Percentiles rank a stretch among this genome's conserved stretches.
These are phyloP conservation scores for Manis crassicaudata DNA, from an alignment of 2,797 vertebrate species.

Conservation along the genomic window DNA sequence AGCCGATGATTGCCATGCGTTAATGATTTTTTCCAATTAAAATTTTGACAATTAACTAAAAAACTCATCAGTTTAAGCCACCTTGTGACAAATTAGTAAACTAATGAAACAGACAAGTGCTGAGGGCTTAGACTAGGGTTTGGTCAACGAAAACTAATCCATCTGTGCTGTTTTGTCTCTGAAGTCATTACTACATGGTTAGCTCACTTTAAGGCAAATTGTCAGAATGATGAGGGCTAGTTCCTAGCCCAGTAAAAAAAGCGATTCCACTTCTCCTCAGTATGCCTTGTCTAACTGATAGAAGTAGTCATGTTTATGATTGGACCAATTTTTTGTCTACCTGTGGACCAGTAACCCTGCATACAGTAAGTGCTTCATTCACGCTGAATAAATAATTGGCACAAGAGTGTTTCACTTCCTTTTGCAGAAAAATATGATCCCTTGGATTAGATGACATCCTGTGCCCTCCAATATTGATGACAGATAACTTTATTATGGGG, in stretches of 20 bases:
- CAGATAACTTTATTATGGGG: background rate
- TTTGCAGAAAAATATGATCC: background rate
- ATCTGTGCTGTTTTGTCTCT: background rate
- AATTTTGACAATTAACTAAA: background rate
- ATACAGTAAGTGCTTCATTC: background rate
- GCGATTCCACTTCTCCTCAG: background rate
- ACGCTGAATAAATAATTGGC: background rate
- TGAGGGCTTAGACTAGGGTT: background rate
- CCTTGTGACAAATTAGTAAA: background rate
- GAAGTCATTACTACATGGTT: background rate
- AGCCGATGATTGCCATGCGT: background rate
- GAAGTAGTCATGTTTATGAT: background rate
- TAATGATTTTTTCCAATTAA: background rate
- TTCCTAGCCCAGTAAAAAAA: background rate
- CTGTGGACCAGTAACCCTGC: background rate
- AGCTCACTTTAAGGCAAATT: background rate
- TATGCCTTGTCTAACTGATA: background rate
- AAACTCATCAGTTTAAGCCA: background rate
- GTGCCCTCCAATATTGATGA: background rate
- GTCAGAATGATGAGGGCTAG: background rate
- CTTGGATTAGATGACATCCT: background rate
- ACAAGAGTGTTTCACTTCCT: background rate
- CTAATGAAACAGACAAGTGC: background rate
- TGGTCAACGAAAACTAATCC: background rate
- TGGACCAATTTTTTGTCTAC: background rate